Conservation (phyloP, 1,140 invertebrate species). For the Lethrus apterus region DNA sequence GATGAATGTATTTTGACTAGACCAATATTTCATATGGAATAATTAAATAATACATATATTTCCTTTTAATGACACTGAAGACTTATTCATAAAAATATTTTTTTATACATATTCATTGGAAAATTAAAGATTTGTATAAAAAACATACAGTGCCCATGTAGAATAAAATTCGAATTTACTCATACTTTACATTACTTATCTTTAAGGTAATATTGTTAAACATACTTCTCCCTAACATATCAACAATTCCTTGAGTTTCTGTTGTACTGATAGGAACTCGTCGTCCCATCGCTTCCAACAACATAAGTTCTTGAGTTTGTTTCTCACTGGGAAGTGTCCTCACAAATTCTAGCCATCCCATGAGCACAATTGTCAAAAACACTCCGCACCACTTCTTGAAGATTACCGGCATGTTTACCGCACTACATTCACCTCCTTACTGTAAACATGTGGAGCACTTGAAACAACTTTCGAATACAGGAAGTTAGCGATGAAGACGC, state of each 20-base stretch:
- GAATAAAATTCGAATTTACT: too few species aligned
- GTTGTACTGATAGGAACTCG: constrained; percentile 41
- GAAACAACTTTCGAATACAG: constrained; percentile 23
- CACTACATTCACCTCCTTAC: constrained; percentile 27
- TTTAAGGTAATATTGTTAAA: too few species aligned
- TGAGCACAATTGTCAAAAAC: constrained; percentile 23
- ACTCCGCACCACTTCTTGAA: constrained; percentile 19
- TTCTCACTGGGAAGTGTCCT: constrained; percentile 48
- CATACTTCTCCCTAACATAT: constrained; percentile 77
- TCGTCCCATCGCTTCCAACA: constrained; percentile 61
- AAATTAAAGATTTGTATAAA: too few species aligned
- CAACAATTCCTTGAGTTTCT: constrained; percentile 63
- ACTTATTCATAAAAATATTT: too few species aligned
- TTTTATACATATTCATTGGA: too few species aligned
- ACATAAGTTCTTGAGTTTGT: constrained; percentile 64
- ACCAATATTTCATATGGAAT: too few species aligned
- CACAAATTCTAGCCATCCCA: constrained; percentile 23
- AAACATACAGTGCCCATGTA: too few species aligned
- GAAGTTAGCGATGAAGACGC: constrained; percentile 21
- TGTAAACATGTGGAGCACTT: constrained; percentile 25
- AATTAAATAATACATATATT: too few species aligned
- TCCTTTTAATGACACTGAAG: too few species aligned
- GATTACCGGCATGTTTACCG: constrained; percentile 21
- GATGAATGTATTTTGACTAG: too few species aligned
- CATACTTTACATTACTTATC: too few species aligned